A percentile compares a stretch with the other conserved stretches of the same genome.
These are phyloP conservation scores for Lithosia quadra DNA, from an alignment of 2,888 invertebrate species.

Conservation along the genomic window DNA sequence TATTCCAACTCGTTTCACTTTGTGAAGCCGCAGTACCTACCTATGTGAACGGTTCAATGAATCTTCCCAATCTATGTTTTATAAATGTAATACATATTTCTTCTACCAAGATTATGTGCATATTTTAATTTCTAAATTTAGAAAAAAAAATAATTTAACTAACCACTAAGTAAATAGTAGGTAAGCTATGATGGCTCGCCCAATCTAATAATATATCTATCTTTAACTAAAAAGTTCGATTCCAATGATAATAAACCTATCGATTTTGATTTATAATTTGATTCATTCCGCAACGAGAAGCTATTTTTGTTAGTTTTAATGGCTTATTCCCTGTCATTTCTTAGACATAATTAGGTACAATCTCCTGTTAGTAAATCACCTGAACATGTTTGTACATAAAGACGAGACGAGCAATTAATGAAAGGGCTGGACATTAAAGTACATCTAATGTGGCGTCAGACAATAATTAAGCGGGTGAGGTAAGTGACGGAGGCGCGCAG, in stretches of 20 bases:
- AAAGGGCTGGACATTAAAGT: slow-evolving; percentile 3
- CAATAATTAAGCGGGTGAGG: slow-evolving; percentile 42
- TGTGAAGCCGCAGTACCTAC: slow-evolving; percentile 67
- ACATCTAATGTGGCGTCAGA: slow-evolving; percentile 28
- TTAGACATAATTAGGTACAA: not conserved
- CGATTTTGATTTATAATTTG: not conserved
- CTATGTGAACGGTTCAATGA: slow-evolving; percentile 43
- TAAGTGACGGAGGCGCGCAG: slow-evolving; percentile 39
- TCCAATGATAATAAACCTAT: too few relatives aligned
- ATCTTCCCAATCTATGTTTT: slow-evolving; percentile 25
- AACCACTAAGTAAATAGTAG: not conserved
- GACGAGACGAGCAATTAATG: not conserved
- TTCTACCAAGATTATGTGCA: not conserved
- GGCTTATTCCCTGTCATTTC: too few relatives aligned
- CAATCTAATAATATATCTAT: too few relatives aligned
- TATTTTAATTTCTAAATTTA: not conserved
- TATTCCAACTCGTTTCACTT: slow-evolving; percentile 76
- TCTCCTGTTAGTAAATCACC: not conserved
- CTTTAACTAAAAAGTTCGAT: too few relatives aligned
- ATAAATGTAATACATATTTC: not conserved
- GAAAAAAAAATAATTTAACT: not conserved
- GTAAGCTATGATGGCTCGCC: too few relatives aligned
- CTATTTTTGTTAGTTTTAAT: too few relatives aligned
- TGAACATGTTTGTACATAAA: not conserved
- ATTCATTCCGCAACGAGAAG: not conserved